Evolutionary conservation across 2,113 vertebrate genomes (phyloP), one percentile per base, ranked within the genome.

Genomic region (Leptobrachium leishanense): DNA sequence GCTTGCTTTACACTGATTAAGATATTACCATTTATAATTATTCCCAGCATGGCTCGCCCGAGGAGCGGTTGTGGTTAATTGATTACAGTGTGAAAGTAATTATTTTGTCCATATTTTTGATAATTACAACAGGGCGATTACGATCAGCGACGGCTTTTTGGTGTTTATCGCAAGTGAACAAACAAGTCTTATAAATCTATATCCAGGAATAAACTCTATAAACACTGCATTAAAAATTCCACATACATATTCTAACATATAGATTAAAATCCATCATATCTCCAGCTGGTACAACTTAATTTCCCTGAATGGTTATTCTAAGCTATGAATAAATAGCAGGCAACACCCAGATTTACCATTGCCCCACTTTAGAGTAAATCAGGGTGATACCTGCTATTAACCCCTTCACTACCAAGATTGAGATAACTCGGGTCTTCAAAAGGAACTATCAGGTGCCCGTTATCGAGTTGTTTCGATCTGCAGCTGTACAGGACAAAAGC

Each of bases 21-120:
- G 64, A 76, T 66, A 76, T 76, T 76, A 76, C 67, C 74, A 68
- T 76, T 76, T 57, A 68, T 76, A 76, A 76, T 76, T 76, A 57
- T 68, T 68, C 75, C 53, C 75, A 57, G 75, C 75, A 59, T 57
- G 75, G 39, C 50, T 43, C 75, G 53, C 74, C 13, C 13, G 10
- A 54, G 64, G 68, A 76, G 53, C 39, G 2, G 75, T 68, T 68
- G 39, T 31, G 50, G 39, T 68, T 76, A 76, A 76, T 76, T 76
- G 75, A 76, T 76, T 76, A 68, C 64, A 68, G 75, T 76, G 65
- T 68, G 75, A 76, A 76, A 57, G 75, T 68, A 68, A 76, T 76
- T 76, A 68, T 76, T 76, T 76, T 76, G 65, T 68, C 53, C 65
- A 57, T 68, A 68, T 76, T 76, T 76, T 57, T 76, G 68, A 76